Evolutionary conservation across 2,888 invertebrate genomes (phyloP), one percentile per base, ranked within the genome.

Genomic region (Dynastes maya): DNA sequence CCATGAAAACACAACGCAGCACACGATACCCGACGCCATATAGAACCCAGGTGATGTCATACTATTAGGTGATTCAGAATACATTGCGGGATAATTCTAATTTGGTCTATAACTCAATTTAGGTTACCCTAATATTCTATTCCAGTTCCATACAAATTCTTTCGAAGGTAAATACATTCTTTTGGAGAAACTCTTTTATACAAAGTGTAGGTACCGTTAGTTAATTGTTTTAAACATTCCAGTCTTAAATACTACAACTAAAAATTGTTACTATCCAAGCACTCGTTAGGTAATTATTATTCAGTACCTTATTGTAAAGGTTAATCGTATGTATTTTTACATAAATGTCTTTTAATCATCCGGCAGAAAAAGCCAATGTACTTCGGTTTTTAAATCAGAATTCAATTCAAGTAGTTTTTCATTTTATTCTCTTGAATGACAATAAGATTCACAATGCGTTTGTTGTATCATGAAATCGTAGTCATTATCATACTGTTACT

Each of bases 361-460:
- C 78, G 78, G 78, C 72, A 78, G 29, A 63, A 74, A 53, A 80
- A 80, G 77, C 72, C 80, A 80, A 80, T 76, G 80, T 77, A 80
- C 80, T 77, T 37, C 51, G 71, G 27, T 37, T 16, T 8, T 37
- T 53, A 37, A 68, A 74, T 77, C 81, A 80, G 77, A 80, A 82
- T 82, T 83, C 82, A 81, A 80, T 81, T 77, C 82, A 77, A 80
- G 82, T 80, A 81, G 51, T 77, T 79, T 77, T 79, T 80, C 80
- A 82, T 83, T 80, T 80, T 83, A 80, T 82, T 82, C 80, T 81
- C 80, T 75, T 82, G 82, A 82, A 83, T 83, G 80, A 83, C 81
- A 83, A 83, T 82, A 81, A 82, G 82, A 77, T 75, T 79, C 78
- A 81, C 82, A 81, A 78, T 83, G 80, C 80, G 82, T 82, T 80